These are phyloP conservation scores for Epirrhoe tristata DNA, from an alignment of 2,888 invertebrate genomes.

Conservation along the genomic window DNA sequence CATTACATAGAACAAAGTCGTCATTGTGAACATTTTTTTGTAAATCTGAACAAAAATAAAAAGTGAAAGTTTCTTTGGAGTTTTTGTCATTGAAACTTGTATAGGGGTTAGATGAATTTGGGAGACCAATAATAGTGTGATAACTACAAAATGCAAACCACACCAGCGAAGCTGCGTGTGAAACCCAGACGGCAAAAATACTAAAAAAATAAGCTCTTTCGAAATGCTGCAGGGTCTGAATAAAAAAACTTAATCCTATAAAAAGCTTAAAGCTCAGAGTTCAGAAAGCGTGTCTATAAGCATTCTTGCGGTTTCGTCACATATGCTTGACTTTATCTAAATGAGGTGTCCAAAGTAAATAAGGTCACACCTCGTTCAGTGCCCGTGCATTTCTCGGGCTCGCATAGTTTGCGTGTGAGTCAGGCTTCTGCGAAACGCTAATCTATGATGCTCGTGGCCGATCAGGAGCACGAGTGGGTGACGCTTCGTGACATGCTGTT, in stretches of 20 bases:
- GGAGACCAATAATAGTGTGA: no score
- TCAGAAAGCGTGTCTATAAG: constrained; percentile 29
- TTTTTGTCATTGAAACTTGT: no score
- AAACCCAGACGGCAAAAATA: no score
- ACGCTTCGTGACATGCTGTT: constrained; percentile 12
- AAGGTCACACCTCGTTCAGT: constrained; percentile 59
- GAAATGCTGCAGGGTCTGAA: background rate
- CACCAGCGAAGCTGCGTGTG: no score
- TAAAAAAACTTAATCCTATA: constrained; percentile 9
- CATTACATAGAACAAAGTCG: no score
- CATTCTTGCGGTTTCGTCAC: constrained; percentile 31
- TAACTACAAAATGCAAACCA: no score
- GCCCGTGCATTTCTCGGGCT: constrained; percentile 55
- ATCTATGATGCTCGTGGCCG: constrained; percentile 36
- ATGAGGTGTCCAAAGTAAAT: constrained; percentile 51
- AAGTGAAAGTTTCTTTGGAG: no score
- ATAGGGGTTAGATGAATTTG: no score
- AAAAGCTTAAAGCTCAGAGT: constrained; percentile 17
- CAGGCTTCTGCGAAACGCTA: constrained; percentile 44
- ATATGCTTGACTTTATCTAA: constrained; percentile 45
- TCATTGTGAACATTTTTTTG: no score
- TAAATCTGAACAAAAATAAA: no score
- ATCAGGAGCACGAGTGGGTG: constrained; percentile 35
- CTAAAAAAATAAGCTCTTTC: no score
- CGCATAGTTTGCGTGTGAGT: constrained; percentile 60